phyloP scores from a whole-genome alignment of 1,140 invertebrate genomes.

The Matsumurasca onukii region DNA sequence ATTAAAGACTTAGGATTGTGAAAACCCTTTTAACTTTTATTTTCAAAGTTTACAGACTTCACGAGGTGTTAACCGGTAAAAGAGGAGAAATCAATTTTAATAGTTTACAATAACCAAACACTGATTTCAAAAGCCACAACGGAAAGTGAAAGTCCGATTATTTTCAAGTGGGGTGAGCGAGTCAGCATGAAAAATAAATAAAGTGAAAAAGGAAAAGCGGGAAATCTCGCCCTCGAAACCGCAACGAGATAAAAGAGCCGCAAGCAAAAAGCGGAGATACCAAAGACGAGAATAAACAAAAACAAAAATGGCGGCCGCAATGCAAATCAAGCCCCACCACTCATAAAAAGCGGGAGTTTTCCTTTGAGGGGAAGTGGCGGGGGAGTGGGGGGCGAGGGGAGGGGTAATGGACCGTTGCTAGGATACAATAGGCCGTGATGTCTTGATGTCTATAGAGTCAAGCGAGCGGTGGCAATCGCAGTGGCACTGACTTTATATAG shows the following conservation, averaged over 20 bases:
- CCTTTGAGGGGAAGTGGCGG: constrained; percentile 28
- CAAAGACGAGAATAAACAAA: constrained; percentile 32
- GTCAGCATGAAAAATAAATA: constrained; percentile 15
- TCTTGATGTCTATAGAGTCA: constrained; percentile 38
- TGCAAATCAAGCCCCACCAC: constrained; percentile 32
- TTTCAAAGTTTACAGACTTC: too few relatives aligned
- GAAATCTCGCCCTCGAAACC: not conserved
- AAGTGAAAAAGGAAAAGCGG: not conserved
- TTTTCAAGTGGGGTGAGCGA: too few relatives aligned
- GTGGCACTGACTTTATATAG: not conserved
- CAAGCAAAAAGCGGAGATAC: constrained; percentile 33
- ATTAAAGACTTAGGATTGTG: too few relatives aligned
- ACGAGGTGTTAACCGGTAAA: too few relatives aligned
- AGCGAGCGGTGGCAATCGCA: not conserved
- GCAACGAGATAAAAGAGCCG: constrained; percentile 22
- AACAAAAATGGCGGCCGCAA: constrained; percentile 37
- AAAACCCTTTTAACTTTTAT: too few relatives aligned
- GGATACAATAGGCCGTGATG: constrained; percentile 39
- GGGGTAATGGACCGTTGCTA: constrained; percentile 44
- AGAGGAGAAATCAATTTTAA: too few relatives aligned
- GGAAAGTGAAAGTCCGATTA: too few relatives aligned
- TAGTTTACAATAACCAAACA: too few relatives aligned
- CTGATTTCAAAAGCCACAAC: too few relatives aligned
- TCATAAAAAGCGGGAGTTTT: constrained; percentile 30
- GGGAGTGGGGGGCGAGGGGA: constrained; percentile 35